phyloP scores from a whole-genome alignment of 2,888 invertebrate species.

The Cremastinae sp. region DNA sequence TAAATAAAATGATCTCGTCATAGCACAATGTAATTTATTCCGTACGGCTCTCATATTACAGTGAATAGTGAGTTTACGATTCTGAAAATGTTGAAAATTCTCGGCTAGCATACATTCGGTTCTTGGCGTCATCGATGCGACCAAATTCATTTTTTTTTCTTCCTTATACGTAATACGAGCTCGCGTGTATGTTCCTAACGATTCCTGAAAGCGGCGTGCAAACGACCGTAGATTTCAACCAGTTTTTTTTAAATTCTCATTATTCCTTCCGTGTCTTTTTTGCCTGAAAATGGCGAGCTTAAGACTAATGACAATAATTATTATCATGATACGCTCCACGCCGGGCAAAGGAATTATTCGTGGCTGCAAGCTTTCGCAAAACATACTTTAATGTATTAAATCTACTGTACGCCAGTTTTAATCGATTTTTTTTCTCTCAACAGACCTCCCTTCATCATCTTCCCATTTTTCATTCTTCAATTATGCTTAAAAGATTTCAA shows the following conservation, averaged over 20 bases:
- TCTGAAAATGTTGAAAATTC: constrained; percentile 48
- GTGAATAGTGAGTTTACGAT: constrained; percentile 60
- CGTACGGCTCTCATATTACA: constrained; percentile 70
- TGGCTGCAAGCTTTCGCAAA: constrained; percentile 51
- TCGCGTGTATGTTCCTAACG: constrained; percentile 51
- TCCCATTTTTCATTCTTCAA: constrained; percentile 48
- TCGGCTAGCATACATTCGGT: constrained; percentile 37
- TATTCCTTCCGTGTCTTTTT: constrained; percentile 3
- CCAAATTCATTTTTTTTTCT: constrained; percentile 12
- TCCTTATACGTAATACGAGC: constrained; percentile 43
- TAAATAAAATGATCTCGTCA: constrained; percentile 60
- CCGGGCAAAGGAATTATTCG: constrained; percentile 57
- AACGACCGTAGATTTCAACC: constrained; percentile 28
- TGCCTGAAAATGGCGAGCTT: constrained; percentile 52
- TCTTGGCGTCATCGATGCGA: constrained; percentile 30
- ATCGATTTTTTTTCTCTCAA: neutral
- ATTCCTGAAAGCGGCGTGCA: constrained; percentile 58
- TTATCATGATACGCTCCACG: constrained; percentile 61
- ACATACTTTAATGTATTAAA: constrained; percentile 36
- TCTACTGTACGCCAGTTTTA: constrained; percentile 30
- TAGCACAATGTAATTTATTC: constrained; percentile 74
- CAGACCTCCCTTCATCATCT: constrained; percentile 44
- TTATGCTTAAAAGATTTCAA: constrained; percentile 62
- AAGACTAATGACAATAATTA: constrained; percentile 58
- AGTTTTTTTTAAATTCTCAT: constrained; percentile 9